A percentile compares a stretch with the other conserved stretches of the same genome.
Evolutionary conservation across 2,888 invertebrate genomes (phyloP).

Genomic region (Lasioglossum zephyrum): DNA sequence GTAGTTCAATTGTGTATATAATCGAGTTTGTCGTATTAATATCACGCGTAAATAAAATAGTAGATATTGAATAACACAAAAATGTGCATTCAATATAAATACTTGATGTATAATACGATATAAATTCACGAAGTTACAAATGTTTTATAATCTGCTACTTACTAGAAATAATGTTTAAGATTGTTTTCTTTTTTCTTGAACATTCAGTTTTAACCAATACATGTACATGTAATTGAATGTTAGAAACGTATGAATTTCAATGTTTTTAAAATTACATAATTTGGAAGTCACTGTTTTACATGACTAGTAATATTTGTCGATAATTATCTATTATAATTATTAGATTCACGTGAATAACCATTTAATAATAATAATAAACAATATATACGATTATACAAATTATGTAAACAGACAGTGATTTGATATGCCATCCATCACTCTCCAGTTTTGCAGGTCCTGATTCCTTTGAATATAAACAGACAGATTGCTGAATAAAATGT

Average conservation of each 20-base stretch:
- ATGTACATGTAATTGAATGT: constrained; percentile 9
- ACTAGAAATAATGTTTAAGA: neutral
- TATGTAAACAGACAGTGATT: constrained; percentile 54
- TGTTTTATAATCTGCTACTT: neutral
- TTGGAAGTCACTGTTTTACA: constrained; percentile 42
- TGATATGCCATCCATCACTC: constrained; percentile 62
- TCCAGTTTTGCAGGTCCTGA: constrained; percentile 65
- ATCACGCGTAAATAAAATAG: constrained; percentile 18
- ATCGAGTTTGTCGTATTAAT: constrained; percentile 2
- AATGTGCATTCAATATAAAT: neutral
- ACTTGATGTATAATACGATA: constrained; percentile 5
- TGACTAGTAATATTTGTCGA: constrained; percentile 53
- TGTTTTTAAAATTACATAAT: constrained; percentile 22
- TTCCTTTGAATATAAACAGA: constrained; percentile 64
- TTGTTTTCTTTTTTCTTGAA: neutral
- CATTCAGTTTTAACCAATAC: constrained; percentile 8
- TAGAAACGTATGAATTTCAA: constrained; percentile 15
- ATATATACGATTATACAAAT: constrained; percentile 50
- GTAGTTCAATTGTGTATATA: constrained; percentile 14
- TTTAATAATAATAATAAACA: constrained; percentile 55
- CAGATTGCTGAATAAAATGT: constrained; percentile 67
- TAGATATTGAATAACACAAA: neutral
- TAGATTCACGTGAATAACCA: constrained; percentile 41
- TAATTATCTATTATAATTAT: constrained; percentile 42
- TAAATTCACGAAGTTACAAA: neutral